A percentile compares a stretch with the other conserved stretches of the same genome.
Evolutionary conservation across 1,140 invertebrate genomes (phyloP).

Genomic region (Drusus annulatus): DNA sequence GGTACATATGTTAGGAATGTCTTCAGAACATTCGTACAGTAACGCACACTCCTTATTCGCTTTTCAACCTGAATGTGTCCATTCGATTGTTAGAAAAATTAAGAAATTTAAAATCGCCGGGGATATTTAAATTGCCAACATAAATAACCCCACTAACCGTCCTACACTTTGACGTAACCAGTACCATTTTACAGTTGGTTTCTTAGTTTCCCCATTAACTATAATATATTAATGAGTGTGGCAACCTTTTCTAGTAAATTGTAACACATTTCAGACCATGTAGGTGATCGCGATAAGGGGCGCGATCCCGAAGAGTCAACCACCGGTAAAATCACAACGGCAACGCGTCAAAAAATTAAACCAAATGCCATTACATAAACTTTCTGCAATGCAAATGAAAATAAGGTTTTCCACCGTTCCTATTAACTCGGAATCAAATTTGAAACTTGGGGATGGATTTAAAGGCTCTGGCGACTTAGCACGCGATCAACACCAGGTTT

Average conservation of each 20-base stretch:
- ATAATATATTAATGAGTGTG: conserved; percentile 53
- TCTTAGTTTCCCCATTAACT: conserved; percentile 53
- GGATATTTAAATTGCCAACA: conserved; percentile 2
- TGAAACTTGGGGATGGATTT: conserved; percentile 48
- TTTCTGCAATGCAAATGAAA: neutral
- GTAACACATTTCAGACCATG: conserved; percentile 59
- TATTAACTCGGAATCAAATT: neutral
- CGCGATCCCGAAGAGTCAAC: neutral
- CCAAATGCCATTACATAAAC: neutral
- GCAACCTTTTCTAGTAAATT: conserved; percentile 60
- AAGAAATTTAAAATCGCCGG: no score
- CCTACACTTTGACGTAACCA: conserved; percentile 33
- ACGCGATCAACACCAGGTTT: conserved; percentile 41
- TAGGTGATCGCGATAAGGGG: conserved; percentile 59
- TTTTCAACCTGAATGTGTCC: no score
- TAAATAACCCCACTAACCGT: conserved; percentile 31
- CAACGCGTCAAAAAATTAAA: neutral
- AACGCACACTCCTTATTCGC: no score
- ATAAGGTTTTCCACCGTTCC: neutral
- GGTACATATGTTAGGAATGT: no score
- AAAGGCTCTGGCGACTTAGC: conserved; percentile 38
- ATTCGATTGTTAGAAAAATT: no score
- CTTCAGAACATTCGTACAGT: no score
- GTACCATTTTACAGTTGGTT: conserved; percentile 55
- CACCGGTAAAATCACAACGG: neutral